Base-by-base conservation (phyloP, 2,797 vertebrate species). In the Ambastaia sidthimunki region DNA sequence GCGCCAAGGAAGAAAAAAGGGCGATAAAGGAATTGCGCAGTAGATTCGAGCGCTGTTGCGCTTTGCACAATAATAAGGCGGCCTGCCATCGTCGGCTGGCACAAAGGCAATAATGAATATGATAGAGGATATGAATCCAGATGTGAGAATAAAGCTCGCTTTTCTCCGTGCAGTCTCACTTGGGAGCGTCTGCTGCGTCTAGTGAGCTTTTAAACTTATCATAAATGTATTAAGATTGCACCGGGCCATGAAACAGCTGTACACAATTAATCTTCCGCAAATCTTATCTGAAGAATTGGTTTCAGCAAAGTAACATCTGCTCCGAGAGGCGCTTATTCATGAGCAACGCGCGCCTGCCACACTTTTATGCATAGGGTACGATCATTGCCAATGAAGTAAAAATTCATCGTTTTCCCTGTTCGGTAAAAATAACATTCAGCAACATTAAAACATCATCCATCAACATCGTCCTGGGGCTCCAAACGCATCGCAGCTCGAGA, bases 201-300 rank as follows among this genome's bases (percentile, higher is more conserved):
- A 89, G 93, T 91, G 95, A 96, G 95, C 96, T 95, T 95, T 97
- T 98, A 98, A 97, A 99, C 97, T 96, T 95, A 97, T 98, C 98
- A 98, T 96, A 98, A 99, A 99, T 97, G 97, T 97, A 98, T 98
- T 97, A 98, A 97, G 97, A 98, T 98, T 96, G 96, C 96, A 95
- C 94, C 94, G 95, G 95, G 96, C 97, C 97, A 97, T 96, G 96
- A 97, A 98, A 98, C 97, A 99, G 97, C 96, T 98, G 97, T 95
- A 98, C 96, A 97, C 96, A 98, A 99, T 99, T 98, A 97, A 98
- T 99, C 97, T 98, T 96, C 95, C 93, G 96, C 96, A 96, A 96
- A 97, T 97, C 96, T 97, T 95, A 95, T 83, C 94, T 93, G 85
- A 97, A 96, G 97, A 97, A 98, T 97, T 96, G 95, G 94, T 96